A percentile compares a stretch with the other conserved stretches of the same genome.
Evolutionary conservation across 2,113 vertebrate species (phyloP).

Genomic region (Chunga burmeisteri): DNA sequence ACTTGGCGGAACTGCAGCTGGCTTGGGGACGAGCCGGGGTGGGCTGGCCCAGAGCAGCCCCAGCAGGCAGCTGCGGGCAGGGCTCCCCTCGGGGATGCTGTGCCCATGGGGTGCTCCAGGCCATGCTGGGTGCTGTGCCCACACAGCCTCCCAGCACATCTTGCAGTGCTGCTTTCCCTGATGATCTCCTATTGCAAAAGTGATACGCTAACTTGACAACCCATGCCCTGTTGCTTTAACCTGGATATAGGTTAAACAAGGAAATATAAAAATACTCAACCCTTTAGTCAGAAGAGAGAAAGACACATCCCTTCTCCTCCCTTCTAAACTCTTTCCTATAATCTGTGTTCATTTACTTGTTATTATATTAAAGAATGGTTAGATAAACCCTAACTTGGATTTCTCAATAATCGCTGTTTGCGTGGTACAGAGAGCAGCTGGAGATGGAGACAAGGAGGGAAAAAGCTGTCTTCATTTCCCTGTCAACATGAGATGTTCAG

Average conservation of each 20-base stretch:
- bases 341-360: not conserved
- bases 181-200: not conserved
- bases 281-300: not conserved
- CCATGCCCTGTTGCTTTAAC: not conserved
- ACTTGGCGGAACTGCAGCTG: not conserved
- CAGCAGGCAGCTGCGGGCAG: not conserved
- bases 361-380: not conserved
- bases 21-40: not conserved
- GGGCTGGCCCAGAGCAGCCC: not conserved
- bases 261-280: not conserved
- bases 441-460: not conserved
- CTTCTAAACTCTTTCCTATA: not conserved
- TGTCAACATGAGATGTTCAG: not conserved
- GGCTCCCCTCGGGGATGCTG: not conserved
- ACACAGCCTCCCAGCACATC: not conserved
- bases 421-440: not conserved
- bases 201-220: not conserved
- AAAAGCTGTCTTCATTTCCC: not conserved
- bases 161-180: not conserved
- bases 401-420: not conserved
- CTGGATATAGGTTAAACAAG: not conserved
- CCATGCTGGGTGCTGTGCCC: accelerated
- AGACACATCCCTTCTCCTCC: not conserved
- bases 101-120: not conserved
- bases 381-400: not conserved